Conservation (phyloP, 2,797 vertebrate genomes). For the Melanotaenia maccullochi region DNA sequence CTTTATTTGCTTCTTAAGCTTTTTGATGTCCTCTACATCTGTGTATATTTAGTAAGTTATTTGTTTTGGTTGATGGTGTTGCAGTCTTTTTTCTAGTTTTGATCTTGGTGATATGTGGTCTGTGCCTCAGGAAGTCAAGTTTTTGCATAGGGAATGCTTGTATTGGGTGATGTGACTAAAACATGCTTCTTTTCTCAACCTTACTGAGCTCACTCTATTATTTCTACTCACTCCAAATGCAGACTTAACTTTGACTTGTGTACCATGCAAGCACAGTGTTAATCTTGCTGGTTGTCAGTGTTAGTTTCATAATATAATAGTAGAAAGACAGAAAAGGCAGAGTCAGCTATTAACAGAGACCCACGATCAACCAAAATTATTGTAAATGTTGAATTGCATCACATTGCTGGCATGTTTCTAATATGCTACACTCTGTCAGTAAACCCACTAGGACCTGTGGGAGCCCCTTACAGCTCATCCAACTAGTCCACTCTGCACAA, state of each 20-base stretch:
- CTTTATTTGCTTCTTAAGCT: conserved; percentile 76
- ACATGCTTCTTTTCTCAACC: conserved; percentile 43
- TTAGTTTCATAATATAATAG: conserved; percentile 13
- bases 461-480: conserved; percentile 59
- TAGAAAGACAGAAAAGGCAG: conserved; percentile 21
- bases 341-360: conserved; percentile 40
- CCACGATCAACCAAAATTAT: conserved; percentile 36
- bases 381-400: conserved; percentile 41
- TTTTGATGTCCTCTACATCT: conserved; percentile 67
- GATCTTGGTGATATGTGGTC: conserved; percentile 43
- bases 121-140: conserved; percentile 40
- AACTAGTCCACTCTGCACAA: conserved; percentile 75
- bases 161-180: conserved; percentile 37
- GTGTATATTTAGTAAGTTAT: conserved; percentile 76
- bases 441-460: conserved; percentile 62
- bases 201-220: conserved; percentile 35
- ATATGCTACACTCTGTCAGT: conserved; percentile 57
- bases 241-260: conserved; percentile 43
- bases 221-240: conserved; percentile 31
- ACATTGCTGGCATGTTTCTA: conserved; percentile 60
- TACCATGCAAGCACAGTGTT: conserved; percentile 22
- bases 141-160: conserved; percentile 45
- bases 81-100: conserved; percentile 39
- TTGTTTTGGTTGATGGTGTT: conserved; percentile 64
- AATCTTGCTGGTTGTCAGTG: conserved; percentile 7